Evolutionary conservation across 1,140 invertebrate species (phyloP), one percentile per base, ranked within the genome.

Genomic region (Drosophila ohnishii): DNA sequence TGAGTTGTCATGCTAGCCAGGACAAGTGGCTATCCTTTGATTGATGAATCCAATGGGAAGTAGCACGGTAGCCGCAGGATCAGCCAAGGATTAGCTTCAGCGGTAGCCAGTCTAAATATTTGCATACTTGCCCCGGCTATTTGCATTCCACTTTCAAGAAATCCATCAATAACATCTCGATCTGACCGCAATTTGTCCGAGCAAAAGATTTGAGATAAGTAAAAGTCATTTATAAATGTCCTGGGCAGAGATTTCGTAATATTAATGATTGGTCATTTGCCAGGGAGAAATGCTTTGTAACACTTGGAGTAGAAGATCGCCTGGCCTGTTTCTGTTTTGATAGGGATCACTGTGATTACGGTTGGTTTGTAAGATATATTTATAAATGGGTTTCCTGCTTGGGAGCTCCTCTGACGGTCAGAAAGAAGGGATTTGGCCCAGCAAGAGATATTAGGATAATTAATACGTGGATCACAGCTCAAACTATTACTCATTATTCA

Each of bases 241-340:
- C 82, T 67, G 56, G 13, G 16, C 70, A 9, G 62, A 51, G 65
- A 83, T 78, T 74, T 58, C 16, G 13, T 75, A 19, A 76, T 79
- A 86, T 87, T 79, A 87, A 87, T 87, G 83, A 87, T 88, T 50
- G 83, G 83, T 87, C 83, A 87, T 87, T 83, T 87, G 51, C 62
- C 59, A 59, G 22, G 19, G 22, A 69, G 32, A 69, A 76, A 67
- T 76, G 73, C 14, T 69, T 47, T 14, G 32, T 58, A 58, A 61
- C 55, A 76, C 62, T 53, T 44, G 35, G 37, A 51, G 34, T 30
- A 61, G 55, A 71, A 48, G 55, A 78, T 75, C 61, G n/a, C 8
- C 11, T 48, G 8, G 28, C 7, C 14, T 14, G 32, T 57, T 37
- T 51, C 10, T 73, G 34, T 50, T 60, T 60, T 56, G 69, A 75